Evolutionary conservation across 2,888 invertebrate genomes (phyloP).

Genomic region (Hydrotaea diabolus): DNA sequence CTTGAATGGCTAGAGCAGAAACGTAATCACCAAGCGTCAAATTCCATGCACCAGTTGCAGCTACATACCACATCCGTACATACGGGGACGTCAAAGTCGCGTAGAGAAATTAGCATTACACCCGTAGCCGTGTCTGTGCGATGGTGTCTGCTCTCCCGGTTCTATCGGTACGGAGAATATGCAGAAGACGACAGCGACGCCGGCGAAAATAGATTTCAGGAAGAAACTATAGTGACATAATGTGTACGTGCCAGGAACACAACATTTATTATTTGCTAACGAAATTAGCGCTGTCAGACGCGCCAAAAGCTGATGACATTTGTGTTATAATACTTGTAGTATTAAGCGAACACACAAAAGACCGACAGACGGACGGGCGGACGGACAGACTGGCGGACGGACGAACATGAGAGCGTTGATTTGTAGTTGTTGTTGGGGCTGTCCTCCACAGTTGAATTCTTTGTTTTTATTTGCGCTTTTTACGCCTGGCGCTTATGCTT

Average conservation of each 20-base stretch:
- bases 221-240: conserved; percentile 61
- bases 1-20: conserved; percentile 64
- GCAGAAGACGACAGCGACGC: not conserved
- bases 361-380: not conserved
- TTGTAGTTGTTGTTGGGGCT: conserved; percentile 15
- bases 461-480: conserved; percentile 57
- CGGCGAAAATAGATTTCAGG: conserved; percentile 64
- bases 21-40: conserved; percentile 66
- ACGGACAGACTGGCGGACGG: not conserved
- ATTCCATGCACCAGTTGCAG: conserved; percentile 67
- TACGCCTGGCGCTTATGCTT: conserved; percentile 62
- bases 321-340: conserved; percentile 33
- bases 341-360: not conserved
- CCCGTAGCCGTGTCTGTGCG: not conserved
- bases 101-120: not conserved
- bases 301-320: conserved; percentile 33
- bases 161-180: not conserved
- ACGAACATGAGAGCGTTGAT: conserved; percentile 28
- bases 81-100: too few relatives aligned
- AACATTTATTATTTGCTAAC: conserved; percentile 44
- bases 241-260: conserved; percentile 67
- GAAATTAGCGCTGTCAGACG: conserved; percentile 60
- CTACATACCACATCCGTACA: conserved; percentile 11
- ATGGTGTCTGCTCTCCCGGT: not conserved
- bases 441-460: conserved; percentile 61